Percentiles rank a stretch among this genome's conserved stretches.
Evolutionary conservation across 1,140 invertebrate species (phyloP).

Genomic region (Lepidurus couesii): DNA sequence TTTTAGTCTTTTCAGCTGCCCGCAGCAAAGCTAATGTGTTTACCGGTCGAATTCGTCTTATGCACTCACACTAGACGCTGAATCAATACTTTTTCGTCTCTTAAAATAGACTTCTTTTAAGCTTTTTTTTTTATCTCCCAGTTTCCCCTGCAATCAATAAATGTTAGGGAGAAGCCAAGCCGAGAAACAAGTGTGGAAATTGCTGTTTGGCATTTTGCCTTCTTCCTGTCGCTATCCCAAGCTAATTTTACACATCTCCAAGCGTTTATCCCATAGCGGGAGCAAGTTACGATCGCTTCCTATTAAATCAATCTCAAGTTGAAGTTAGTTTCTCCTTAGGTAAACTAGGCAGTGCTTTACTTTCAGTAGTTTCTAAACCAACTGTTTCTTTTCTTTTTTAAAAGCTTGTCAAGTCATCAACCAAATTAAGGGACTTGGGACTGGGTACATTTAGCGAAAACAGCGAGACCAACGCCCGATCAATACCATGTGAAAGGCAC

Average conservation of each 20-base stretch:
- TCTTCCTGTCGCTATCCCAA: neutral
- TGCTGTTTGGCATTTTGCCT: constrained; percentile 20
- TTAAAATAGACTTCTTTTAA: constrained; percentile 28
- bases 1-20: neutral
- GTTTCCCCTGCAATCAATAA: neutral
- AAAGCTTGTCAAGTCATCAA: neutral
- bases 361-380: too few relatives aligned
- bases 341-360: neutral
- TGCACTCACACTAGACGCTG: neutral
- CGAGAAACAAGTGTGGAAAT: neutral
- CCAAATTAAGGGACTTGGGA: neutral
- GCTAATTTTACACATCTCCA: constrained; percentile 24
- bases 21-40: neutral
- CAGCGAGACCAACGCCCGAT: neutral
- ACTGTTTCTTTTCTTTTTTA: neutral
- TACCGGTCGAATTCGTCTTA: neutral
- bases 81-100: constrained; percentile 26
- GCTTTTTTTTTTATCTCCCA: constrained; percentile 28
- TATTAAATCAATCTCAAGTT: neutral
- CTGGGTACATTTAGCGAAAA: neutral
- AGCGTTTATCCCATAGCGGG: neutral
- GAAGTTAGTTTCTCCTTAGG: neutral
- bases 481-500: neutral
- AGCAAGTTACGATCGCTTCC: neutral
- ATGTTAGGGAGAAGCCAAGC: constrained; percentile 24